phyloP scores from a whole-genome alignment of 2,797 vertebrate genomes.

The Gastrophryne carolinensis region DNA sequence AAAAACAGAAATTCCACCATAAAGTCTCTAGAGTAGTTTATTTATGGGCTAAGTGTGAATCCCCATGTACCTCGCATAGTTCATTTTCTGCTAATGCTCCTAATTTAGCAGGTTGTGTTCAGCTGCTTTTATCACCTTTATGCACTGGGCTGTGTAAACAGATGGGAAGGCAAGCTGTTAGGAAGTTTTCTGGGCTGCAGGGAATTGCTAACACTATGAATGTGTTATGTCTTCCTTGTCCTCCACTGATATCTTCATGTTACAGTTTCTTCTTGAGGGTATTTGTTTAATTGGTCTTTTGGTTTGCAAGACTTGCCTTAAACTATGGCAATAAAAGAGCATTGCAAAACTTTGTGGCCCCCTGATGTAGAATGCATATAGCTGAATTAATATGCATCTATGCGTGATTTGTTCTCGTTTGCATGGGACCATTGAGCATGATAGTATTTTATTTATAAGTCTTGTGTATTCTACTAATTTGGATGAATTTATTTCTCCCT shows the following conservation, averaged over 20 bases:
- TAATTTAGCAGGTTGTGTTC: constrained; percentile 45
- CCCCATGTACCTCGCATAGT: constrained; percentile 24
- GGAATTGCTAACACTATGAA: constrained; percentile 27
- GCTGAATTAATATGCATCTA: not conserved
- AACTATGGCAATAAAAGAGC: not conserved
- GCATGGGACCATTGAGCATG: not conserved
- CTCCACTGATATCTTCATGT: constrained; percentile 8
- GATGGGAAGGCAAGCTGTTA: constrained; percentile 48
- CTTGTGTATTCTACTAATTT: constrained; percentile 1
- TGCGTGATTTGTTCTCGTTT: not conserved
- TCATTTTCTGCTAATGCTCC: constrained; percentile 26
- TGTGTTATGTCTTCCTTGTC: constrained; percentile 1
- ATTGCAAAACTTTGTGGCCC: not conserved
- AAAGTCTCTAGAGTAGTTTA: constrained; percentile 13
- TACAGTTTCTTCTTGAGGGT: not conserved
- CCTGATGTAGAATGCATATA: not conserved
- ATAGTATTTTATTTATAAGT: not conserved
- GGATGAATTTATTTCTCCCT: constrained; percentile 30
- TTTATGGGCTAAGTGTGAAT: constrained; percentile 16
- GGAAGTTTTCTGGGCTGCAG: constrained; percentile 18
- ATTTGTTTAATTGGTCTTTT: constrained; percentile 4
- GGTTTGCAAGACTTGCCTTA: constrained; percentile 13
- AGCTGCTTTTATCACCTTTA: constrained; percentile 45
- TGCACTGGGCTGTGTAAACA: constrained; percentile 47
- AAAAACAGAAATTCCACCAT: not conserved